Percentiles rank a stretch among this genome's conserved stretches.
These are phyloP conservation scores for Gavia stellata DNA, from an alignment of 2,113 vertebrate species.

Conservation along the genomic window DNA sequence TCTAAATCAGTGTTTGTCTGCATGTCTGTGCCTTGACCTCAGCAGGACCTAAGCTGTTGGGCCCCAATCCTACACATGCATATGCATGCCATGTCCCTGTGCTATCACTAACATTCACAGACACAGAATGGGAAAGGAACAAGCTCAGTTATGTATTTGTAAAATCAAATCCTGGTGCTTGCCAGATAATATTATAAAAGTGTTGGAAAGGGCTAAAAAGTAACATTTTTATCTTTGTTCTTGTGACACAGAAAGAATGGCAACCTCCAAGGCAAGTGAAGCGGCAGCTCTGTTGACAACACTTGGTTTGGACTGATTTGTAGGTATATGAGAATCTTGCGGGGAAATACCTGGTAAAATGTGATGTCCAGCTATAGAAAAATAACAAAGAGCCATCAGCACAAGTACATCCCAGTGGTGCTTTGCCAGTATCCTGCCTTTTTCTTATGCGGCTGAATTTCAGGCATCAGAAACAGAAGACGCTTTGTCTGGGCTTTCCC, in stretches of 20 bases:
- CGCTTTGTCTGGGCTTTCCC: slow-evolving; percentile 49
- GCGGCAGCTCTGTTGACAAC: not conserved
- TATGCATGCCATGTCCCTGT: not conserved
- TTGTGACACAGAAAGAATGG: not conserved
- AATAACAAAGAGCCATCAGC: slow-evolving; percentile 8
- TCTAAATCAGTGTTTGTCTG: slow-evolving; percentile 37
- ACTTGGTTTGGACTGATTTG: not conserved
- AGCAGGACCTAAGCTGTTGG: slow-evolving; percentile 13
- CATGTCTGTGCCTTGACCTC: slow-evolving; percentile 33
- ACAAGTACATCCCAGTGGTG: slow-evolving; percentile 3
- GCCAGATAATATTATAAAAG: not conserved
- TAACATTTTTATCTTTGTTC: not conserved
- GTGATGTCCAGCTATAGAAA: not conserved
- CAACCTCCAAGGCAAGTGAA: not conserved
- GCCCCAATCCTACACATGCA: not conserved
- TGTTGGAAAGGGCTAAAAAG: not conserved
- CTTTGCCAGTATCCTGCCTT: slow-evolving; percentile 43
- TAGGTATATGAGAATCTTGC: not conserved
- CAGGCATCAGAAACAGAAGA: slow-evolving; percentile 53
- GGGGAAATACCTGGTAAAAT: slow-evolving; percentile 21
- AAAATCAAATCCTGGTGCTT: not conserved
- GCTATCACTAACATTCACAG: not conserved
- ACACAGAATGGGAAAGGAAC: not conserved
- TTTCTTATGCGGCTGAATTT: slow-evolving; percentile 13
- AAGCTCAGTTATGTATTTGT: not conserved